Conservation (phyloP, 2,113 vertebrate genomes). For the Noctilio leporinus region DNA sequence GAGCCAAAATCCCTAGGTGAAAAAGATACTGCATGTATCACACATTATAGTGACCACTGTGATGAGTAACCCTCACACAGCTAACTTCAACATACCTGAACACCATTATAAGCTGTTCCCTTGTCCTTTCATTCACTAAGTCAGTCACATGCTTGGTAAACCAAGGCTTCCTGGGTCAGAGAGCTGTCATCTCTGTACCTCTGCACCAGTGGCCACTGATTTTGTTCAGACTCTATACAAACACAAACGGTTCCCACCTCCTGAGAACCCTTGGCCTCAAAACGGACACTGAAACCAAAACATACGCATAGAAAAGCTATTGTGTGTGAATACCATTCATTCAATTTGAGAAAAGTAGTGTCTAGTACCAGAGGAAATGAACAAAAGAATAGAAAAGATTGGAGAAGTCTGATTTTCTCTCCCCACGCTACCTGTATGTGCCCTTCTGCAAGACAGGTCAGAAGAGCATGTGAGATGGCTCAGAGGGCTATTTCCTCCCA, state of each 20-base stretch:
- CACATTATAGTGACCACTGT: no score
- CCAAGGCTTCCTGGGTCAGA: neutral
- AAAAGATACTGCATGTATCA: neutral
- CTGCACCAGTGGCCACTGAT: neutral
- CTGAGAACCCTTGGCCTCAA: neutral
- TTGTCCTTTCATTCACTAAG: neutral
- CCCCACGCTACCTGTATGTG: rapidly evolving
- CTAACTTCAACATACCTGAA: neutral
- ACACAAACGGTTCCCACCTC: neutral
- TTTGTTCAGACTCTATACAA: neutral
- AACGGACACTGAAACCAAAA: neutral
- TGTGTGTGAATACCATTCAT: neutral
- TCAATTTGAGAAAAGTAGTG: neutral
- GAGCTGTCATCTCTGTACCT: rapidly evolving
- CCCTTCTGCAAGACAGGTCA: neutral
- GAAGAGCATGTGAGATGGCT: neutral
- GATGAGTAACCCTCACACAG: neutral
- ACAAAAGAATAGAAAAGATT: neutral
- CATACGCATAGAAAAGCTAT: neutral
- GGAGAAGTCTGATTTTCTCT: neutral
- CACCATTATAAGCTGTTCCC: neutral
- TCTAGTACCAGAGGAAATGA: neutral
- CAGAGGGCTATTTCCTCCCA: neutral
- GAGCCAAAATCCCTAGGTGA: neutral
- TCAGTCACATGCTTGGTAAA: neutral